These are phyloP conservation scores for Ernsta delagoae DNA, from an alignment of 2,888 invertebrate species.

Conservation along the genomic window DNA sequence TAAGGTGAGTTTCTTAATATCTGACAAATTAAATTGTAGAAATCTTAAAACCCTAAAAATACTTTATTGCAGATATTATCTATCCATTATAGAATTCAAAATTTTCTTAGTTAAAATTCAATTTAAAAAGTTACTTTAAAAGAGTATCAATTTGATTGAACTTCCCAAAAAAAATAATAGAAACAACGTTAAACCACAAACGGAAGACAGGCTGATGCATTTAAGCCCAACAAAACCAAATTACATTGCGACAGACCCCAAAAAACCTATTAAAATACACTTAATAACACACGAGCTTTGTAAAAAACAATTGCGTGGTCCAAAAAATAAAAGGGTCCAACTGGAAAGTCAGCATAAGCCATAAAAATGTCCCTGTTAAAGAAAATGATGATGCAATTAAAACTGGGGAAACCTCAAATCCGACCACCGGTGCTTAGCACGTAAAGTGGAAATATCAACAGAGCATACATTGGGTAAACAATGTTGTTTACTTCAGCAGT, in stretches of 20 bases:
- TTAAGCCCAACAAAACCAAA: neutral
- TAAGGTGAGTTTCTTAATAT: no score
- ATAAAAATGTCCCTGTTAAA: constrained; percentile 32
- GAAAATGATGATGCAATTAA: constrained; percentile 37
- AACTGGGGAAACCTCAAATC: constrained; percentile 41
- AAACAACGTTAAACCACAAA: neutral
- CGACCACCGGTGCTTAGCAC: constrained; percentile 42
- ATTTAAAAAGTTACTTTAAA: no score
- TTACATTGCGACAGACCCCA: neutral
- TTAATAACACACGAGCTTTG: constrained; percentile 3
- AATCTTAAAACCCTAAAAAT: no score
- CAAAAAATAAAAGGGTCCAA: constrained; percentile 21
- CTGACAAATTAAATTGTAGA: no score
- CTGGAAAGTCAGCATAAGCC: constrained; percentile 31
- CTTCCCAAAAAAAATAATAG: no score
- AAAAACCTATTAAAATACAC: constrained; percentile 10
- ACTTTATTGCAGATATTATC: no score
- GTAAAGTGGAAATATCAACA: constrained; percentile 53
- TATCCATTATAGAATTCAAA: no score
- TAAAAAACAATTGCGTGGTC: constrained; percentile 24
- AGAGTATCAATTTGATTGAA: no score
- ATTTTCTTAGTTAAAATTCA: no score
- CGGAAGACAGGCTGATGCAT: neutral
- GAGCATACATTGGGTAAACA: constrained; percentile 51
- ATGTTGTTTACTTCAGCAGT: constrained; percentile 44